Evolutionary conservation across 1,140 invertebrate species (phyloP), one percentile per base, ranked within the genome.

Genomic region (Drosophila fuyamai): DNA sequence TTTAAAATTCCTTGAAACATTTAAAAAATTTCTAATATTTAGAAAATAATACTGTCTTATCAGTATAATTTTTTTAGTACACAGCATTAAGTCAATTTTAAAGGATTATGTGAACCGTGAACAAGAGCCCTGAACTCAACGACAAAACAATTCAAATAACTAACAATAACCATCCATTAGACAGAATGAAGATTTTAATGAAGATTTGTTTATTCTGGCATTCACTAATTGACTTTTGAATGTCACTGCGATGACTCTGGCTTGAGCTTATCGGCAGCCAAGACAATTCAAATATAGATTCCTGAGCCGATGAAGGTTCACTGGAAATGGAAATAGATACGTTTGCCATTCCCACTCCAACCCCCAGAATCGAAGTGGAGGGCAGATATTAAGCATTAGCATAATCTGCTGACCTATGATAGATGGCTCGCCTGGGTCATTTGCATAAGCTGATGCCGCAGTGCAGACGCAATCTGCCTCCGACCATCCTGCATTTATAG

Each of bases 351-450:
- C 18, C 29, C 10, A 10, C 9, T 27, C 41, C 29, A 32, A 32
- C 8, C 8, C 29, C 29, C 29, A 32, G 29, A 32, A 32, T 36
- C 27, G n/a, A 60, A 35, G n/a, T 1, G 29, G 29, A 13, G 3
- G 5, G 5, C 29, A 29, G 7, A n/a, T 23, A 44, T 2, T 43
- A 18, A 35, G 50, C 44, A 86, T 86, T 86, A 79, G 74, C 83
- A 86, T 86, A 86, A 86, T 86, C 83, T 60, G 55, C 72, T 68
- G 84, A 83, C 79, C 86, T 80, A 77, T 83, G 73, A 66, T 68
- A 58, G 81, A 47, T 74, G 40, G 58, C 50, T 40, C 32, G 44
- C 14, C 4, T 1, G 23, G 47, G 43, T 46, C 59, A 86, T 86
- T 86, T 86, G 83, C 83, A 86, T 86, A 86, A 86, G 79, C 71